Evolutionary conservation across 2,113 vertebrate genomes (phyloP).

Genomic region (Tyrannus savana): DNA sequence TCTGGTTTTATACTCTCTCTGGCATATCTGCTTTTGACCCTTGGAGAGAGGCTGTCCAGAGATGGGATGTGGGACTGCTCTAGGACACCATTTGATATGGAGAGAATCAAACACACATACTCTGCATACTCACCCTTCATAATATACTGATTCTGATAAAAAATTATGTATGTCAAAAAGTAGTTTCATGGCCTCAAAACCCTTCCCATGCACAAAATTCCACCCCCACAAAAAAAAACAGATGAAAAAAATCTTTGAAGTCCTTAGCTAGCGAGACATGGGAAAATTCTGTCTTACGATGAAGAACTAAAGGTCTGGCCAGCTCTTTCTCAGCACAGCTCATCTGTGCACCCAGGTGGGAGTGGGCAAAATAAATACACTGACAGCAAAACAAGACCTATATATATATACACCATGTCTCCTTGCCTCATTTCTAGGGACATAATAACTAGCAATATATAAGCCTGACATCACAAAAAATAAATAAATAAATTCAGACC

Average conservation of each 20-base stretch:
- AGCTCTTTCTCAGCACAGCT: neutral
- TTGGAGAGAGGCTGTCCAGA: neutral
- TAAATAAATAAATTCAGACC: neutral
- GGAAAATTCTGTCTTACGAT: neutral
- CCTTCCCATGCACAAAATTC: neutral
- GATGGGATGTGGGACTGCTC: neutral
- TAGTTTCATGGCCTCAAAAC: neutral
- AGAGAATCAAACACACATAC: neutral
- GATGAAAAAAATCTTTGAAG: neutral
- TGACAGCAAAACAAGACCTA: neutral
- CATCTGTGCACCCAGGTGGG: neutral
- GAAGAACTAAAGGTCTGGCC: neutral
- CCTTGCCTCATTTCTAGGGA: neutral
- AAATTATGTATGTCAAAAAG: neutral
- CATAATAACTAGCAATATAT: neutral
- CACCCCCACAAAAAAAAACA: rapidly evolving
- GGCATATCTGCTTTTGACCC: neutral
- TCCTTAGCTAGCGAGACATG: neutral
- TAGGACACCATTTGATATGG: neutral
- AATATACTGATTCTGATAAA: neutral
- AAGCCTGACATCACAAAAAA: neutral
- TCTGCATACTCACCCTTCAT: rapidly evolving
- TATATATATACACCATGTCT: neutral
- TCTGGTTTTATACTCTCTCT: neutral
- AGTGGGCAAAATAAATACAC: neutral